Percentiles rank a stretch among this genome's conserved stretches.
phyloP scores from a whole-genome alignment of 2,797 vertebrate species.

The Ambastaia sidthimunki region DNA sequence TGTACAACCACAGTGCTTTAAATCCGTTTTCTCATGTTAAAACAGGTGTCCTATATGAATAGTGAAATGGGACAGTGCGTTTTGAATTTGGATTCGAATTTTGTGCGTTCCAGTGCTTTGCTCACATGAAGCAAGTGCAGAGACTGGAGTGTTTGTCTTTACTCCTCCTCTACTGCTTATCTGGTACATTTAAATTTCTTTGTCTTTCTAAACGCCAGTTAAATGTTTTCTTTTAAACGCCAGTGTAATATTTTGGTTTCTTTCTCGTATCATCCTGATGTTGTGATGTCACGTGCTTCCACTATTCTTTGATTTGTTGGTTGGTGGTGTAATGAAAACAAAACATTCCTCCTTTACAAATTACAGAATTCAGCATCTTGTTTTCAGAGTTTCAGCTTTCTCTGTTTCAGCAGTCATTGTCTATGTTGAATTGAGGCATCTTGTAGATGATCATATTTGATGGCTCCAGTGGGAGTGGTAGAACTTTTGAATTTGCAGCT shows the following conservation, averaged over 20 bases:
- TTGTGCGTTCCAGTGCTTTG: not conserved
- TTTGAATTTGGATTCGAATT: conserved; percentile 3
- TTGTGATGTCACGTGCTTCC: not conserved
- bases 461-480: not conserved
- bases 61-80: not conserved
- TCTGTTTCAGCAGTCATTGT: not conserved
- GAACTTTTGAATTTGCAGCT: not conserved
- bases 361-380: not conserved
- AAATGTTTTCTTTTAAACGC: too few relatives aligned
- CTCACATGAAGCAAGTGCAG: not conserved
- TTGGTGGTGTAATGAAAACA: not conserved
- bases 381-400: not conserved
- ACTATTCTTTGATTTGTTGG: not conserved
- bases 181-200: not conserved
- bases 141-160: not conserved
- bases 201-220: not conserved
- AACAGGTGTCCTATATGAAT: not conserved
- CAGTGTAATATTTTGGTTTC: not conserved
- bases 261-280: not conserved
- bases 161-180: not conserved
- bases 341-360: conserved; percentile 14
- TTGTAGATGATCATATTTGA: conserved; percentile 5
- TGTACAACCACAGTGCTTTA: conserved; percentile 1
- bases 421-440: not conserved
- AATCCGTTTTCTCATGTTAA: not conserved